A percentile compares a stretch with the other conserved stretches of the same genome.
phyloP scores from a whole-genome alignment of 2,888 invertebrate species.

The Drosophila kuntzei region DNA sequence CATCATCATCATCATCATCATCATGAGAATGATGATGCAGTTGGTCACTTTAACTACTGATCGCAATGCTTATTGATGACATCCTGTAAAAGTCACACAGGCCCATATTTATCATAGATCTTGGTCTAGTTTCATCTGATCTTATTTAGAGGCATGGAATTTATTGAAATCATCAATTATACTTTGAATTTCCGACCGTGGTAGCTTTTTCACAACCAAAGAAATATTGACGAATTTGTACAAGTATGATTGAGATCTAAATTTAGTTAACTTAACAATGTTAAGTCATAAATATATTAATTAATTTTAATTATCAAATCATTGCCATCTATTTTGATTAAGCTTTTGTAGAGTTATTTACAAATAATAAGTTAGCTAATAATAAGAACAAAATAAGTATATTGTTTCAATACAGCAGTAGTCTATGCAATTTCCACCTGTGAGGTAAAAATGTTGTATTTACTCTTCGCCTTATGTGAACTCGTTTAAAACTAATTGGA shows the following conservation, averaged over 20 bases:
- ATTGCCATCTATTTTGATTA: too few relatives aligned
- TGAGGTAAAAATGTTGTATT: too few relatives aligned
- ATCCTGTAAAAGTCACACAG: constrained; percentile 52
- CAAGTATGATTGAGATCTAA: not conserved
- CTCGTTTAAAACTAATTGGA: too few relatives aligned
- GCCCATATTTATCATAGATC: constrained; percentile 7
- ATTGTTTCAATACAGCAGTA: too few relatives aligned
- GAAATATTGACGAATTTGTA: not conserved
- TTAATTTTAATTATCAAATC: too few relatives aligned
- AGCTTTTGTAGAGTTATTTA: too few relatives aligned
- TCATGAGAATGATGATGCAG: constrained; percentile 24
- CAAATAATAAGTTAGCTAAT: too few relatives aligned
- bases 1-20: constrained; percentile 11
- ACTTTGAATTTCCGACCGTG: not conserved
- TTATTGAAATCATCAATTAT: constrained; percentile 23
- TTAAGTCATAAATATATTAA: not conserved
- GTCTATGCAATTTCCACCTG: too few relatives aligned
- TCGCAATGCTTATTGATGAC: constrained; percentile 57
- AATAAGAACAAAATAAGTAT: too few relatives aligned
- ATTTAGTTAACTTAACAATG: not conserved
- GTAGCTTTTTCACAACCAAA: not conserved
- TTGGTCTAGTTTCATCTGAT: constrained; percentile 16
- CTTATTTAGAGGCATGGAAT: constrained; percentile 20
- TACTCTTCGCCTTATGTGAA: too few relatives aligned
- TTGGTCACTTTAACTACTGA: constrained; percentile 29